Percentiles rank a stretch among this genome's conserved stretches.
phyloP scores from a whole-genome alignment of 2,113 vertebrate genomes.

The Furnarius figulus region DNA sequence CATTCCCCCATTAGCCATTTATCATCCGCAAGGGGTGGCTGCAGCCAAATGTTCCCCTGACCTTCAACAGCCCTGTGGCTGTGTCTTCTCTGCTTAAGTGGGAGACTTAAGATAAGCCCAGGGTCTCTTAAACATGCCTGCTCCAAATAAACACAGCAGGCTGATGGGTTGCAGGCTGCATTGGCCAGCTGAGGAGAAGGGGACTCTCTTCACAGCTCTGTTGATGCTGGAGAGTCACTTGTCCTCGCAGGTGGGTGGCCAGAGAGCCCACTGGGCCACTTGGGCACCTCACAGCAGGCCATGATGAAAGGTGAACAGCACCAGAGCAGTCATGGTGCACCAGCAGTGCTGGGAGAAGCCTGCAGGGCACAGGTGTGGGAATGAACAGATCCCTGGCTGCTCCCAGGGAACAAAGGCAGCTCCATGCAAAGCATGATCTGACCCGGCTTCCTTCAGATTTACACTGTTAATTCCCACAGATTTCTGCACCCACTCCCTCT shows the following conservation, averaged over 20 bases:
- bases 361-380: rapidly evolving
- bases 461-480: neutral
- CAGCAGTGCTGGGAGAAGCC: rapidly evolving
- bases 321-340: neutral
- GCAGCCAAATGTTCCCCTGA: neutral
- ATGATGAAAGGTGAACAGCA: neutral
- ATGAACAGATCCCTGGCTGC: rapidly evolving
- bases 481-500: neutral
- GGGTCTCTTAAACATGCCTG: neutral
- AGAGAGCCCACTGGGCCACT: neutral
- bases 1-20: neutral
- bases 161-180: neutral
- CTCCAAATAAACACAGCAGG: neutral
- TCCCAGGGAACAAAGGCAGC: neutral
- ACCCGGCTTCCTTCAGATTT: neutral
- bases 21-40: neutral
- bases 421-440: neutral
- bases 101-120: conserved; percentile 1
- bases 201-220: neutral
- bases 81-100: neutral
- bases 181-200: neutral
- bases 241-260: neutral
- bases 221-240: neutral
- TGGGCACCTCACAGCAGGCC: rapidly evolving
- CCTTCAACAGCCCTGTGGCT: neutral